These are phyloP conservation scores for Kryphioiulus occultus DNA, from an alignment of 2,888 invertebrate species.

Conservation along the genomic window DNA sequence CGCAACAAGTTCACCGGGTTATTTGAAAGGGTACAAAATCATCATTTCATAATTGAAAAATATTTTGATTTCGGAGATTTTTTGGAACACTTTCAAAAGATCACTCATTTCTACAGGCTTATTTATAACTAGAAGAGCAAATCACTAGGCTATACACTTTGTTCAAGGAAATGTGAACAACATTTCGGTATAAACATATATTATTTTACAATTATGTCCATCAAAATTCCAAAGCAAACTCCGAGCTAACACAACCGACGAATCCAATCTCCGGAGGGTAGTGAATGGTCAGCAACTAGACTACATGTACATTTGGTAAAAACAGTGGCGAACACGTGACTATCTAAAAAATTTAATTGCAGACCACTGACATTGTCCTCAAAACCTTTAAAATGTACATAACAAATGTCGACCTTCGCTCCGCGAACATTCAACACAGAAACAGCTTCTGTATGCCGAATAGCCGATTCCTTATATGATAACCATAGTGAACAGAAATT, in stretches of 20 bases:
- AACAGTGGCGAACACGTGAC: not conserved
- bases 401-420: not conserved
- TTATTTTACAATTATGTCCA: slow-evolving; percentile 26
- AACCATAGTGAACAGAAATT: not conserved
- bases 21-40: slow-evolving; percentile 9
- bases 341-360: not conserved
- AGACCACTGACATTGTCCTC: not conserved
- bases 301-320: not conserved
- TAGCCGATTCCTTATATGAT: not conserved
- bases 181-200: slow-evolving; percentile 25
- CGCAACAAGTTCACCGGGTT: not conserved
- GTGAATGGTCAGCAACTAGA: not conserved
- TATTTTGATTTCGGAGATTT: slow-evolving; percentile 25
- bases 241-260: slow-evolving; percentile 1
- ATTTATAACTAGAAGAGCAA: slow-evolving; percentile 25
- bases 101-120: slow-evolving; percentile 2
- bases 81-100: not conserved
- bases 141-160: not conserved
- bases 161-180: slow-evolving; percentile 3
- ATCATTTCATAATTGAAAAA: slow-evolving; percentile 15
- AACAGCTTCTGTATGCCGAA: not conserved
- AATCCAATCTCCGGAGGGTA: not conserved
- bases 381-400: not conserved
- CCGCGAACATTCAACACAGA: not conserved
- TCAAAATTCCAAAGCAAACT: slow-evolving; percentile 20